phyloP scores from a whole-genome alignment of 1,140 invertebrate species.

The Camponotus pennsylvanicus region DNA sequence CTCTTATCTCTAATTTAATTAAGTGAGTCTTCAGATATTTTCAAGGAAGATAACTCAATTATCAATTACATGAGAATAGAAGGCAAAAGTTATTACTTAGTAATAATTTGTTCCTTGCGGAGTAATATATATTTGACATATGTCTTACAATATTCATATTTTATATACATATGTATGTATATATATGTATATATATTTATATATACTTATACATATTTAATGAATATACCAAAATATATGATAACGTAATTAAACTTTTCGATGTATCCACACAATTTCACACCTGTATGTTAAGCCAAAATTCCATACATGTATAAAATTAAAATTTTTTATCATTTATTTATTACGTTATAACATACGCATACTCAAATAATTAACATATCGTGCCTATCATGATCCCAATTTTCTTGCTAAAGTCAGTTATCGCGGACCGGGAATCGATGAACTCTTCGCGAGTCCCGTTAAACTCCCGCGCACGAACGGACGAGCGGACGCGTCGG shows the following conservation, averaged over 20 bases:
- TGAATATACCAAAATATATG: no score
- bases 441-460: slow-evolving; percentile 1
- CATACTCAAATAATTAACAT: not conserved
- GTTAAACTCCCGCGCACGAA: slow-evolving; percentile 33
- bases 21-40: not conserved
- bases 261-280: no score
- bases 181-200: no score
- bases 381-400: not conserved
- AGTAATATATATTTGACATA: not conserved
- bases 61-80: not conserved
- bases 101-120: not conserved
- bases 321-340: not conserved
- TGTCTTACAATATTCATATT: no score
- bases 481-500: slow-evolving; percentile 17
- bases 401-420: slow-evolving; percentile 22
- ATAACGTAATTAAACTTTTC: no score
- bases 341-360: not conserved
- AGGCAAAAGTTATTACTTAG: not conserved
- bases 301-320: no score
- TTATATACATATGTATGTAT: no score
- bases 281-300: no score
- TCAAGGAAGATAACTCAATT: not conserved
- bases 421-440: not conserved
- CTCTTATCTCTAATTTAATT: not conserved
- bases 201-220: no score